phyloP scores from a whole-genome alignment of 2,888 invertebrate species.

The Melinaea marsaeus region DNA sequence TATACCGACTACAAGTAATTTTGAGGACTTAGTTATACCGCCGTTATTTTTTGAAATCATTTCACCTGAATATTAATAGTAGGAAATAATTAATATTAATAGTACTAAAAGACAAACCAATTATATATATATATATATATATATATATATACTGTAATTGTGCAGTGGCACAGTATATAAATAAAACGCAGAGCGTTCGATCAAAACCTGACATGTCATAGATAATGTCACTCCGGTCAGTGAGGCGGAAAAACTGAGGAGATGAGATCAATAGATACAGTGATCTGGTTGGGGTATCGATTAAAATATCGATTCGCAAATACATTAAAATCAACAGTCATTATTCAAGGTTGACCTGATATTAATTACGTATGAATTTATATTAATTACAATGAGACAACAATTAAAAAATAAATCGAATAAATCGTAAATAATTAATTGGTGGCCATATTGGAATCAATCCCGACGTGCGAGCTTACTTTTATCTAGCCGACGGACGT shows the following conservation, averaged over 20 bases:
- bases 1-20: not conserved
- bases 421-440: too few species aligned
- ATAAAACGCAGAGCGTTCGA: conserved; percentile 36
- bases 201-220: conserved; percentile 33
- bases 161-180: conserved; percentile 23
- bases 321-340: conserved; percentile 3
- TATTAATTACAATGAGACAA: too few species aligned
- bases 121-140: too few species aligned
- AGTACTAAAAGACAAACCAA: too few species aligned
- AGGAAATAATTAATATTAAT: too few species aligned
- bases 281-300: conserved; percentile 18
- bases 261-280: conserved; percentile 22
- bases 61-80: too few species aligned
- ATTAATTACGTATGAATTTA: not conserved
- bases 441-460: too few species aligned
- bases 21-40: not conserved
- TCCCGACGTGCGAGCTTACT: not conserved
- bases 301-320: conserved; percentile 22
- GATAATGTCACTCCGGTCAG: conserved; percentile 33
- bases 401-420: too few species aligned
- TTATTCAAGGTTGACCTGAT: conserved; percentile 6
- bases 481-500: conserved; percentile 4
- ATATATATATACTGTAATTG: not conserved
- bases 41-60: not conserved
- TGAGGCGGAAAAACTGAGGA: conserved; percentile 22